Percentiles rank a stretch among this genome's conserved stretches.
Evolutionary conservation across 2,797 vertebrate genomes (phyloP).

Genomic region (Pangasius krempfi): DNA sequence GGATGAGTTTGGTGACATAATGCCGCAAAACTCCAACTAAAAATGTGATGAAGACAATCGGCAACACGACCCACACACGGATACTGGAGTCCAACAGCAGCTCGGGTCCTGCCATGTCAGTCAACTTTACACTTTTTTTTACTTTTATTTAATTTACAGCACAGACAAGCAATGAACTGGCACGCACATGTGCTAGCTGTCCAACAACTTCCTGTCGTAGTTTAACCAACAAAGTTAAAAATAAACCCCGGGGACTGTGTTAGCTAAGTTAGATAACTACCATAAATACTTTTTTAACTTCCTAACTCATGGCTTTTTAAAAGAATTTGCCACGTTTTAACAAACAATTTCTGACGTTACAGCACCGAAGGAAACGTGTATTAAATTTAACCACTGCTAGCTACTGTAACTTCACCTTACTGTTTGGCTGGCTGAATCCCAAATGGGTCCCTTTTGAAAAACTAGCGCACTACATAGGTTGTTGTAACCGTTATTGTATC

Average conservation of each 20-base stretch:
- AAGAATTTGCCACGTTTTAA: not conserved
- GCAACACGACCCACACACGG: slow-evolving; percentile 83
- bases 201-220: not conserved
- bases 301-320: not conserved
- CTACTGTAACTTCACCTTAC: not conserved
- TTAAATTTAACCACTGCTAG: not conserved
- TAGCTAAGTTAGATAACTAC: not conserved
- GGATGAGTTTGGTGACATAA: slow-evolving; percentile 80
- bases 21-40: slow-evolving; percentile 80
- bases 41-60: slow-evolving; percentile 85
- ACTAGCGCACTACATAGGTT: not conserved
- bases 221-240: slow-evolving; percentile 5
- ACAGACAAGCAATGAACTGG: not conserved
- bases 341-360: not conserved
- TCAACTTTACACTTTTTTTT: not conserved
- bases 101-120: slow-evolving; percentile 76
- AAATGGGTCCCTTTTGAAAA: not conserved
- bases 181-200: not conserved
- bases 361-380: not conserved
- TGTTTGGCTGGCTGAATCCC: not conserved
- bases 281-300: not conserved
- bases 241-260: not conserved
- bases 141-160: not conserved
- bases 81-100: slow-evolving; percentile 83
- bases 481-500: not conserved